Base-by-base conservation (phyloP, 2,113 vertebrate species). In the Grallaria varia region DNA sequence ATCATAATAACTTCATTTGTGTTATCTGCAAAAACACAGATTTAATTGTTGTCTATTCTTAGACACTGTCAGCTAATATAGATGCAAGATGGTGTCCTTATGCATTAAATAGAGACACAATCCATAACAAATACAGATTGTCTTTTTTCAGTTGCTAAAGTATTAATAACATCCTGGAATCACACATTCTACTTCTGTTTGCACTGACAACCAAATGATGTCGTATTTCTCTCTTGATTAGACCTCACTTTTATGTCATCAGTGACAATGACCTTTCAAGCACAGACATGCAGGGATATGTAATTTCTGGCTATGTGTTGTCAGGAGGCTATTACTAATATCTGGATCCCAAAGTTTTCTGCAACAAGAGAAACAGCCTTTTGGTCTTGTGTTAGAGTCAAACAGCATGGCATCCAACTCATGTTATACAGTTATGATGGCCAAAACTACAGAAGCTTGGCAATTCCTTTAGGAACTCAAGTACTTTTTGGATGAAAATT, bases 391-490 rank as follows among this genome's bases (percentile, higher is more conserved):
- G 63, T 92, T 90, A 77, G 50, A 85, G 64, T 84, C 78, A 94
- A 84, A 90, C 72, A 71, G 40, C 56, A 56, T 80, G 90, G 60
- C 87, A 93, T 93, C 86, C 94, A 92, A 95, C 71, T 97, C 87
- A 60, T 83, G 55, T 79, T 96, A 68, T 21, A 73, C 27, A 89
- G 73, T 76, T 74, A 88, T 30, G 67, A 69, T 78, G 95, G 90
- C 92, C 91, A 94, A 87, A 91, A 96, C 60, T 84, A 78, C 52
- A 87, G 93, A 92, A 94, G 91, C 55, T 84, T 84, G 96, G 91
- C 95, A 95, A 87, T 83, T 84, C 39, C 45, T 45, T 87, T 92
- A 84, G 93, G 35, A 90, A 49, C 82, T 82, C 82, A 87, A 93
- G 72, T 93, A 91, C 20, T 68, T 95, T 86, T 95, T 96, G 88